Evolutionary conservation across 2,113 vertebrate genomes (phyloP), one percentile per base, ranked within the genome.

Genomic region (Trematomus loennbergii): DNA sequence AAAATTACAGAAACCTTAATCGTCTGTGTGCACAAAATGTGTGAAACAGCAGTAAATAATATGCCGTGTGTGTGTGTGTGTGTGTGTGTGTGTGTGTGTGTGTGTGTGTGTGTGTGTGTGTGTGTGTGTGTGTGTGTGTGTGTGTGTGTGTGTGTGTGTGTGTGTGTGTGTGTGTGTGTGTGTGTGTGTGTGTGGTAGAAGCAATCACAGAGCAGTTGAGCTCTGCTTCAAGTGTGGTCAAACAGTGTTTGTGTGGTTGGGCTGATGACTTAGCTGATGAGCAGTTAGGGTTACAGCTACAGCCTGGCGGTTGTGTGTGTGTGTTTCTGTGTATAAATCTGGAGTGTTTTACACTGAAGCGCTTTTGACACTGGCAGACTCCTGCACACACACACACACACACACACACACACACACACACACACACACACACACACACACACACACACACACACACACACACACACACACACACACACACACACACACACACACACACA

Each of bases 181-280:
- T 81, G 75, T 75, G 77, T n/a, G n/a, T n/a, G n/a, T n/a, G n/a
- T n/a, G n/a, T n/a, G n/a, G n/a, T 74, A 75, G 74, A 65, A 87
- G 83, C 81, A 72, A 73, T 88, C 73, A 69, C 60, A 52, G 79
- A 81, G 82, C 70, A 60, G 79, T 57, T 20, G 68, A 83, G 73
- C 63, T 74, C 67, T 11, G 79, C 83, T 84, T 81, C 67, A 83
- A 83, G 79, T 91, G 90, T 89, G 92, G 92, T 91, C 86, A 83
- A 75, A 85, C 83, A 71, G 73, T 67, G 71, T 84, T 87, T 78
- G 78, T 90, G 86, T 83, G 91, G 89, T 91, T 20, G 76, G 76
- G 75, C 75, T 85, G 89, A 92, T 87, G 89, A 87, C 75, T 89
- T 82, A 46, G 79, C 82, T 87, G 87, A 90, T 86, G 87, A 91